These are phyloP conservation scores for Eremophila alpestris DNA, from an alignment of 2,797 vertebrate genomes.

Conservation along the genomic window DNA sequence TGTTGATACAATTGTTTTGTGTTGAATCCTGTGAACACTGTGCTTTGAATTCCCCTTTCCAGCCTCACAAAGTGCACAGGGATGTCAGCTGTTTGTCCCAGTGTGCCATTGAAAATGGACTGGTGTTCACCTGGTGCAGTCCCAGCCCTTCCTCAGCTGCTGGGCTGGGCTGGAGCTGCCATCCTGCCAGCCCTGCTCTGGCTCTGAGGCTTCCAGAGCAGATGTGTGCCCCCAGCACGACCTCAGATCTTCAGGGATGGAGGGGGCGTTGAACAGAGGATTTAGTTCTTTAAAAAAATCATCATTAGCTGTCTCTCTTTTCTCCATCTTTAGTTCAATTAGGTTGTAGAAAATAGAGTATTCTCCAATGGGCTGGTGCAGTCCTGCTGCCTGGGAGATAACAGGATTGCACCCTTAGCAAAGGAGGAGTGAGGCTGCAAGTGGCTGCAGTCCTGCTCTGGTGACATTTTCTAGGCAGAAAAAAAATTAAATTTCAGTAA, in stretches of 20 bases:
- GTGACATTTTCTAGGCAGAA: background rate
- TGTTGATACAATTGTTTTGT: background rate
- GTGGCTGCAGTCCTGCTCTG: background rate
- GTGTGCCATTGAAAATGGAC: background rate
- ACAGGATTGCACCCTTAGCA: fast-evolving
- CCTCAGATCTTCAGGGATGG: background rate
- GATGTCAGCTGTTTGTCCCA: background rate
- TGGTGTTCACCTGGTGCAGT: background rate
- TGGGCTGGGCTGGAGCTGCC: background rate
- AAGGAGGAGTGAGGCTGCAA: background rate
- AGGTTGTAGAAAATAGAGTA: background rate
- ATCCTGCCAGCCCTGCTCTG: background rate
- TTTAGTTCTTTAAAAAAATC: background rate
- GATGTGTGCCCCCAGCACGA: background rate
- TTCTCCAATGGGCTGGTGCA: background rate
- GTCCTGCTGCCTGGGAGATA: background rate
- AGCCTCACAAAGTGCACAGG: background rate
- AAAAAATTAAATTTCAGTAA: background rate
- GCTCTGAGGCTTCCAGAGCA: background rate
- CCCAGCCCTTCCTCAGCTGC: background rate
- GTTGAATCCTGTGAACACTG: background rate
- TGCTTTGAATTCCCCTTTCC: background rate
- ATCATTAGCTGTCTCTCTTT: background rate
- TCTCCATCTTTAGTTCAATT: background rate
- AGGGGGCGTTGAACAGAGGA: fast-evolving